Conservation (phyloP, 2,888 invertebrate species). For the Vesta saturnalis region DNA sequence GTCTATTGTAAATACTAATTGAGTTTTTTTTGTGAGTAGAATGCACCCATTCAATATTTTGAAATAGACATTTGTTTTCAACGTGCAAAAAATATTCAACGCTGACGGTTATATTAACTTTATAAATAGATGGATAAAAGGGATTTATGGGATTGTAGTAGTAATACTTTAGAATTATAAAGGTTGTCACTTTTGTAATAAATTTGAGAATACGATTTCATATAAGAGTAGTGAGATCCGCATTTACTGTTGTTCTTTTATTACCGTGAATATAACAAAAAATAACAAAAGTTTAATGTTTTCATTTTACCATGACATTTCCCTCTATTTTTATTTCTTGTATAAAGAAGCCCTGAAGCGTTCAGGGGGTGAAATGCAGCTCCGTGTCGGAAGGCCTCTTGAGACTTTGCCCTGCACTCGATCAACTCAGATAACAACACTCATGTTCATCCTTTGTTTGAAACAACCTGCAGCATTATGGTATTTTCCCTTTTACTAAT, state of each 20-base stretch:
- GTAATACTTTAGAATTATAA: slow-evolving; percentile 11
- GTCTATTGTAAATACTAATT: slow-evolving; percentile 16
- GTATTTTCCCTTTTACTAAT: slow-evolving; percentile 54
- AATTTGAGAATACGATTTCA: not conserved
- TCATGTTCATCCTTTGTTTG: slow-evolving; percentile 56
- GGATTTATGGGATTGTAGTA: not conserved
- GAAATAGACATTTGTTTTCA: too few species aligned
- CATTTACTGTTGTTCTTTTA: too few species aligned
- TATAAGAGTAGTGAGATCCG: not conserved
- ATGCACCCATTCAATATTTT: not conserved
- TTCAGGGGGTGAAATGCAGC: slow-evolving; percentile 46
- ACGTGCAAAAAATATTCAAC: slow-evolving; percentile 16
- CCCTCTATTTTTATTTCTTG: slow-evolving; percentile 39
- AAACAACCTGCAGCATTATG: slow-evolving; percentile 50
- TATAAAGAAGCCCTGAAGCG: slow-evolving; percentile 42
- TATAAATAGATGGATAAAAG: slow-evolving; percentile 13
- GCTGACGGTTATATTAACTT: slow-evolving; percentile 22
- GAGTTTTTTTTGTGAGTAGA: not conserved
- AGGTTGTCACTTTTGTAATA: not conserved
- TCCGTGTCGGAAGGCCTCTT: slow-evolving; percentile 47
- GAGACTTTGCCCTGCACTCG: slow-evolving; percentile 52
- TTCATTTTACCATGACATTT: slow-evolving; percentile 43
- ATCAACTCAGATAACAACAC: slow-evolving; percentile 58
- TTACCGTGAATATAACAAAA: slow-evolving; percentile 6
- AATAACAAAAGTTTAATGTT: slow-evolving; percentile 41